A percentile compares a stretch with the other conserved stretches of the same genome.
phyloP scores from a whole-genome alignment of 2,113 vertebrate species.

The Manacus vitellinus region DNA sequence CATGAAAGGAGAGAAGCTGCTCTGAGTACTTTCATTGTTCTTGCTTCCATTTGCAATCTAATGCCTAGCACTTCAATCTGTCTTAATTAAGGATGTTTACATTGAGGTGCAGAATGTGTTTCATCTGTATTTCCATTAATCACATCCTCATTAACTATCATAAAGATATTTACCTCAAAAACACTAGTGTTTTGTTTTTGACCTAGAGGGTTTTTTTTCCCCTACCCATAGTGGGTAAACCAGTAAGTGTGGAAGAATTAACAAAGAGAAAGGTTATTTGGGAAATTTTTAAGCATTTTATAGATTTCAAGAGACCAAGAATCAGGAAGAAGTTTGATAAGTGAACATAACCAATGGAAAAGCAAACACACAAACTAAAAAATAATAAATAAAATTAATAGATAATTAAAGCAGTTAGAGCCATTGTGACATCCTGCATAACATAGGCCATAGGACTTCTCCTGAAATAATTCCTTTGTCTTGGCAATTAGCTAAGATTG shows the following conservation, averaged over 20 bases:
- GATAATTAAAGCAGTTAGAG: neutral
- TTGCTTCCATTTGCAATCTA: conserved; percentile 25
- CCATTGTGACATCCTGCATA: neutral
- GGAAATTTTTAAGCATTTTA: neutral
- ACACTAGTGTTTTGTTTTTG: neutral
- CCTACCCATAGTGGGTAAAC: neutral
- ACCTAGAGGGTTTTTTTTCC: neutral
- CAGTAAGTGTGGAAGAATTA: neutral
- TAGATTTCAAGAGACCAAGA: neutral
- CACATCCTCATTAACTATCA: conserved; percentile 38
- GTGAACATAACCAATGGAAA: neutral
- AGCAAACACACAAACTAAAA: neutral
- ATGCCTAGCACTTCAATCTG: conserved; percentile 20
- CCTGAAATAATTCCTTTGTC: neutral
- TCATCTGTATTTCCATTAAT: conserved; percentile 42
- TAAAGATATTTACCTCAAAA: neutral
- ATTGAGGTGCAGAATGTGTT: conserved; percentile 37
- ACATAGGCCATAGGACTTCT: neutral
- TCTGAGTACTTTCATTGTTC: neutral
- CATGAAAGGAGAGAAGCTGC: neutral
- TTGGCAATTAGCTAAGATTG: neutral
- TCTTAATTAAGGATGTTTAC: conserved; percentile 53
- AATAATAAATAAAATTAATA: neutral
- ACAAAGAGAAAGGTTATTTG: neutral
- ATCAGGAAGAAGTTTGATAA: neutral